Evolutionary conservation across 2,113 vertebrate genomes (phyloP).

Genomic region (Redunca redunca): DNA sequence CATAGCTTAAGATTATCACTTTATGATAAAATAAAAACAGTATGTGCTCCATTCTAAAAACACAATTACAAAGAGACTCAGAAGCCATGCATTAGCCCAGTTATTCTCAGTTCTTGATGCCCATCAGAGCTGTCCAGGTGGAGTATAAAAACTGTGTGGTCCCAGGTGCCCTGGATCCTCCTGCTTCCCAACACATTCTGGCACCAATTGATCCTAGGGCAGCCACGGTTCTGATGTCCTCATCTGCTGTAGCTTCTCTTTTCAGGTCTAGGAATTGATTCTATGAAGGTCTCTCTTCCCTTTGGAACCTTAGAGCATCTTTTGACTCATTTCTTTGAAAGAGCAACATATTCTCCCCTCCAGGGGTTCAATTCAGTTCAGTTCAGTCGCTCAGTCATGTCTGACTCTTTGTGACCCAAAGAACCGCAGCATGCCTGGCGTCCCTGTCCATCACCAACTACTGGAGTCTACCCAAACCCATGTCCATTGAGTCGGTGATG

Average conservation of each 20-base stretch:
- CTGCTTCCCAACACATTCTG: neutral
- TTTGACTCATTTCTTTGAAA: neutral
- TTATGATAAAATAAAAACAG: neutral
- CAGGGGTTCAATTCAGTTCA: neutral
- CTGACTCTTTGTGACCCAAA: neutral
- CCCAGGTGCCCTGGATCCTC: neutral
- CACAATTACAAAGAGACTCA: neutral
- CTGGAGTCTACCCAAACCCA: neutral
- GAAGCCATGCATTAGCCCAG: neutral
- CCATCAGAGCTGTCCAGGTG: neutral
- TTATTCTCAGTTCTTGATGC: neutral
- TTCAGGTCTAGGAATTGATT: neutral
- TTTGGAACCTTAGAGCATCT: neutral
- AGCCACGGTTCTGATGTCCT: neutral
- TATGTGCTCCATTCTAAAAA: neutral
- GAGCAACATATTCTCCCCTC: neutral
- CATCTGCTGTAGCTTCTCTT: neutral
- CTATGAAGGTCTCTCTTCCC: neutral
- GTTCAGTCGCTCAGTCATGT: accelerated
- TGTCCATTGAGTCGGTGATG: neutral
- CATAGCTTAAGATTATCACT: neutral
- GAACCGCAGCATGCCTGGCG: neutral
- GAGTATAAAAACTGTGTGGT: neutral
- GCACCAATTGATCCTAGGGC: neutral
- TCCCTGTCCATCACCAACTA: neutral